These are phyloP conservation scores for Leucania comma DNA, from an alignment of 2,888 invertebrate species.

Conservation along the genomic window DNA sequence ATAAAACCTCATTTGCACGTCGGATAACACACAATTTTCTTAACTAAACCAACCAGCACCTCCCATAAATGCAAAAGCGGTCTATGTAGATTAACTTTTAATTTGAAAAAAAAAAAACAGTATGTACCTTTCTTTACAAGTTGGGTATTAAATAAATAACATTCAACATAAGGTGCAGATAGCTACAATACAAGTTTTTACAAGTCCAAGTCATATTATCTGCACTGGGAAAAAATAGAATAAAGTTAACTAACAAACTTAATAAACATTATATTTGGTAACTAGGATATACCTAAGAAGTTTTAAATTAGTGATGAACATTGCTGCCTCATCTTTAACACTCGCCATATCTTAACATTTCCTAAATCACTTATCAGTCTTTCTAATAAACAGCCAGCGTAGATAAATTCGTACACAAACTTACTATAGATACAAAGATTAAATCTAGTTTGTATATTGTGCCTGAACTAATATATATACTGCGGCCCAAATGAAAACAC, in stretches of 20 bases:
- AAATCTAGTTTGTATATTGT: conserved; percentile 39
- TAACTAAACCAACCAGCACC: conserved; percentile 19
- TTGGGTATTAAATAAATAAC: not conserved
- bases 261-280: conserved; percentile 57
- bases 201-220: conserved; percentile 22
- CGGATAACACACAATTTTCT: conserved; percentile 26
- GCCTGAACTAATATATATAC: conserved; percentile 38
- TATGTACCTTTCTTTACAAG: conserved; percentile 24
- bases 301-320: conserved; percentile 38
- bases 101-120: conserved; percentile 47
- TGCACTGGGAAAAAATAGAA: conserved; percentile 31
- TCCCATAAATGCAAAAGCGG: conserved; percentile 52
- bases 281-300: conserved; percentile 49
- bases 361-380: conserved; percentile 67
- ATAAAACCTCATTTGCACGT: not conserved
- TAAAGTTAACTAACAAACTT: conserved; percentile 56
- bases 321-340: conserved; percentile 43
- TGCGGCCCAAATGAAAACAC: conserved; percentile 30
- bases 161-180: conserved; percentile 32
- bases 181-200: conserved; percentile 35
- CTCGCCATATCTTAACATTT: conserved; percentile 53
- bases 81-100: conserved; percentile 54
- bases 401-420: conserved; percentile 60
- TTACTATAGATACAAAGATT: conserved; percentile 43
- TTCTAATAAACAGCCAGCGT: conserved; percentile 64